These are phyloP conservation scores for Platyscapa corneri DNA, from an alignment of 1,140 invertebrate species.

Conservation along the genomic window DNA sequence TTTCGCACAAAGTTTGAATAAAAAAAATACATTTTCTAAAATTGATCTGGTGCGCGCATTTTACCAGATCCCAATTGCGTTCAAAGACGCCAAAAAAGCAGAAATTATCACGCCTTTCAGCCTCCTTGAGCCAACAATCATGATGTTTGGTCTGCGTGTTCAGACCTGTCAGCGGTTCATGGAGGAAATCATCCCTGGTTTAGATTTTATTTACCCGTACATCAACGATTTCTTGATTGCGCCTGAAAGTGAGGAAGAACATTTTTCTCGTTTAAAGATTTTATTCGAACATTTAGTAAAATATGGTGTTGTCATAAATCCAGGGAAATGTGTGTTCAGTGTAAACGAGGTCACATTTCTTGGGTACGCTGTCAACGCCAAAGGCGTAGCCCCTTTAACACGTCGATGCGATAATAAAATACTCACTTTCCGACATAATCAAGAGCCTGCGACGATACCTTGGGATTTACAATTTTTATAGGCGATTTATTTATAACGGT, in stretches of 20 bases:
- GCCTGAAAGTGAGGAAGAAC: constrained; percentile 39
- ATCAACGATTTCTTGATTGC: constrained; percentile 54
- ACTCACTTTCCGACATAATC: no score
- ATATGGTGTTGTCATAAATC: constrained; percentile 61
- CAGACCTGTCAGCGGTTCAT: constrained; percentile 72
- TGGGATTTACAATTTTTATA: no score
- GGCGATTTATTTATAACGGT: no score
- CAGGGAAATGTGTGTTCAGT: constrained; percentile 54
- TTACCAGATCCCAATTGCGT: constrained; percentile 68
- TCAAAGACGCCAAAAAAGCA: constrained; percentile 58
- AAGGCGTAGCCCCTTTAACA: neutral
- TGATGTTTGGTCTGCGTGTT: constrained; percentile 71
- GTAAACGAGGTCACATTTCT: neutral
- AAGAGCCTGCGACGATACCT: no score
- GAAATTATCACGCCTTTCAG: constrained; percentile 19
- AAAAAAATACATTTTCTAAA: constrained; percentile 33
- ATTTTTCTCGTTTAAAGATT: constrained; percentile 20
- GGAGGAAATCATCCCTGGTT: constrained; percentile 52
- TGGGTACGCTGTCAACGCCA: neutral
- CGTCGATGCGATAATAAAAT: neutral
- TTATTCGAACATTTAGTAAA: constrained; percentile 57
- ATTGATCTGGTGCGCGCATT: constrained; percentile 42
- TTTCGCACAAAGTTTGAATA: constrained; percentile 1
- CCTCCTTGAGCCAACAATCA: constrained; percentile 60
- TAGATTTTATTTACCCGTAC: constrained; percentile 54